Evolutionary conservation across 2,888 invertebrate species (phyloP), one percentile per base, ranked within the genome.

Genomic region (Tubulanus polymorphus): DNA sequence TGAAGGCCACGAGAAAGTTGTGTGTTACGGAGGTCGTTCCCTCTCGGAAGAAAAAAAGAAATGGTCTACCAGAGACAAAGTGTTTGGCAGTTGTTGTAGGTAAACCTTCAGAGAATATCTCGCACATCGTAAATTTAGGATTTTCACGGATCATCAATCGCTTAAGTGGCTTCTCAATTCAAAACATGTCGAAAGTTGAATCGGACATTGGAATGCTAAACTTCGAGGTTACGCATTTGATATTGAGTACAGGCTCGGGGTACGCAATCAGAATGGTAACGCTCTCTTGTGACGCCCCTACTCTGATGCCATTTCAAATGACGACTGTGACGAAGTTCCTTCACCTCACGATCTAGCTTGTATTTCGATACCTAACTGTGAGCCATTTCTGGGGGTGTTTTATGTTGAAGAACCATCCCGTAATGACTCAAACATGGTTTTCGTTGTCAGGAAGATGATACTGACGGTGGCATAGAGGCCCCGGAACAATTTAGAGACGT

Each of bases 121-220:
- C 10, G 47, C 62, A 18, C 35, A 56, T 28, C 50, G 49, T 8
- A 32, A 55, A 2, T 66, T 66, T 48, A 54, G 48, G 2, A 58
- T 62, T 2, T 47, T 53, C 29, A 66, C 66, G 2, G 64, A 67
- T 50, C 63, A 65, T 47, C 50, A 48, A 3, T 53, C 60, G 27
- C 53, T 63, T 0, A 56, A 53, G 25, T 64, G 58, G 55, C 50
- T 66, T 2, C 54, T 63, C 23, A 55, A 51, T 2, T 56, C 52
- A 5, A 63, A 65, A 30, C 54, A 55, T 20, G 46, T 48, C 0
- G 46, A 51, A 12, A 52, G 63, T 2, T 49, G 54, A 50, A 35
- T 62, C 23, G 55, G 55, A 1, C n/a, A 59, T 28, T 63, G 61
- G 60, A 32, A 52, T 6, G 25, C 62, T 18, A 27, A 48, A n/a